Evolutionary conservation across 2,888 invertebrate genomes (phyloP), one percentile per base, ranked within the genome.

Genomic region (Drosophila monieri): DNA sequence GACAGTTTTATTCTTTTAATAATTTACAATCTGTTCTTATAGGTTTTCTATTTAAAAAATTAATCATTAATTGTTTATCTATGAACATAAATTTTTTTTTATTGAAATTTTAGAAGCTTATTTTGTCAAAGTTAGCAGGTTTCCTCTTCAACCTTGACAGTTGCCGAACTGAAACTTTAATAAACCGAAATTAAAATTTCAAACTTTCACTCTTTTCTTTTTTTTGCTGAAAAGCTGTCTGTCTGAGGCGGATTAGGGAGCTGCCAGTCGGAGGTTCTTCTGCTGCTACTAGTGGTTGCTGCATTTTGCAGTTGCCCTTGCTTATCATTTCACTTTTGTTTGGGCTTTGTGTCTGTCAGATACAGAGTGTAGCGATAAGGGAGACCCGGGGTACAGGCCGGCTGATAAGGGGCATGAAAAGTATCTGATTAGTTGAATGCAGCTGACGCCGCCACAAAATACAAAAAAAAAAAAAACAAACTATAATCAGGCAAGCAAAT

Each of bases 401-500:
- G n/a, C 35, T 46, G 46, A 56, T 56, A 39, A 57, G 37, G 18
- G 30, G 49, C 44, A 9, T 32, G 32, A 35, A 57, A 37, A 41
- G 52, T 52, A 44, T 49, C 14, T 60, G 67, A 71, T 71, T 60
- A 61, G 43, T 39, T 39, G 37, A 27, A 55, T 64, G 61, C 61
- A 64, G 54, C 37, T 54, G 35, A 35, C 35, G 47, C 21, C 52
- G 54, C 52, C 53, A 51, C 51, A 74, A 47, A 49, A 49, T 27
- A 35, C 27, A 23, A 15, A n/a, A 1, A 43, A 32, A n/a, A 8
- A 35, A 37, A 27, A 23, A 51, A 48, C 23, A 44, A 37, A 53
- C 68, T 49, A 41, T 55, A 84, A 74, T 78, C 78, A 78, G 77
- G 54, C 48, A 64, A 73, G 64, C 52, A 80, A 76, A 85, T 53